Percentiles rank a stretch among this genome's conserved stretches.
Conservation (phyloP, 1,140 invertebrate genomes). For the Batillaria attramentaria region DNA sequence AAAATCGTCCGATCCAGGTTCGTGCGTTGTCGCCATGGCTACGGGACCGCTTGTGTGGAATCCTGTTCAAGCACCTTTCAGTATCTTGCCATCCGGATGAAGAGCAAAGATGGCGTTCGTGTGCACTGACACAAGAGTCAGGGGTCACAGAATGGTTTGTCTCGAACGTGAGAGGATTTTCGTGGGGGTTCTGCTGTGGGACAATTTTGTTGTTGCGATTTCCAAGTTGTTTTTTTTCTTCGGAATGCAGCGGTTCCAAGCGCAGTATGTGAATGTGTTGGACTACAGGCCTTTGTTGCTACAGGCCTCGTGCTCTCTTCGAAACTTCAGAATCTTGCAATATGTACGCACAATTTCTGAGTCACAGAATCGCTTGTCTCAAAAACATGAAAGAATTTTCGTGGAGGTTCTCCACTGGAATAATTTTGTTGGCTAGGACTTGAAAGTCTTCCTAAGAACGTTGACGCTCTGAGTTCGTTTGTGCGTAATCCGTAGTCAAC, state of each 20-base stretch:
- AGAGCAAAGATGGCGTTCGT: not conserved
- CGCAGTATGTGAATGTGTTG: not conserved
- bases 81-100: not conserved
- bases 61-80: not conserved
- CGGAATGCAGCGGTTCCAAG: not conserved
- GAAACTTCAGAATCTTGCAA: too few species aligned
- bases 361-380: not conserved
- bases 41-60: not conserved
- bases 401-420: too few species aligned
- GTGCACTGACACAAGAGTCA: not conserved
- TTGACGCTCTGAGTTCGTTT: too few species aligned
- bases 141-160: not conserved
- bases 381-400: not conserved
- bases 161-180: not conserved
- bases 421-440: too few species aligned
- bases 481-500: too few species aligned
- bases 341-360: not conserved
- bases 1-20: constrained; percentile 41
- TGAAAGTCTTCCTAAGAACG: too few species aligned
- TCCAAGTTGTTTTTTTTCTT: not conserved
- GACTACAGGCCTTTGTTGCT: not conserved
- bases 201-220: not conserved
- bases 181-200: too few species aligned
- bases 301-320: too few species aligned
- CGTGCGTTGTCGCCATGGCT: not conserved